Conservation (phyloP, 2,797 vertebrate genomes). For the Brotula barbata region DNA sequence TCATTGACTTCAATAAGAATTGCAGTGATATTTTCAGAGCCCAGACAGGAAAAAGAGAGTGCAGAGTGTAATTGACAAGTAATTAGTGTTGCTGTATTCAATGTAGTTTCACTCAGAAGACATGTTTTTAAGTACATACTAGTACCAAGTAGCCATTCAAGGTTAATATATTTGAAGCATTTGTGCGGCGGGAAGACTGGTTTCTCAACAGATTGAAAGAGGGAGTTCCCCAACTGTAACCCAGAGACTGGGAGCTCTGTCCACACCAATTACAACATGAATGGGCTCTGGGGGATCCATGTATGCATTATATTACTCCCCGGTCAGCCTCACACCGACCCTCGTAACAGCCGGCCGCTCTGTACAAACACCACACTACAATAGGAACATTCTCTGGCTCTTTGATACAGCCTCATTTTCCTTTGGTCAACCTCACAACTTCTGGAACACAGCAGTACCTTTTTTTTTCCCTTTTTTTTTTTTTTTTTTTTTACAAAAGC, state of each 20-base stretch:
- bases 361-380: slow-evolving; percentile 70
- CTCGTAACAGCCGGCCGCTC: slow-evolving; percentile 65
- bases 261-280: slow-evolving; percentile 79
- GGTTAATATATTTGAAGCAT: slow-evolving; percentile 8
- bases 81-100: too few species aligned
- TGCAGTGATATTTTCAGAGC: slow-evolving; percentile 9
- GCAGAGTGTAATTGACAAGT: too few species aligned
- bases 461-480: too few species aligned
- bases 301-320: slow-evolving; percentile 77
- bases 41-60: too few species aligned
- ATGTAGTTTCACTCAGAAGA: too few species aligned
- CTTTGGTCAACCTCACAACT: slow-evolving; percentile 68
- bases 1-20: slow-evolving; percentile 1
- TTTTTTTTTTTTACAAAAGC: too few species aligned
- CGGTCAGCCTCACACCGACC: slow-evolving; percentile 61
- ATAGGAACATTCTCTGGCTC: slow-evolving; percentile 76
- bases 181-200: slow-evolving; percentile 55
- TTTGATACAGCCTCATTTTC: slow-evolving; percentile 73
- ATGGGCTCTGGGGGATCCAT: slow-evolving; percentile 74
- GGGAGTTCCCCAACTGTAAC: slow-evolving; percentile 72
- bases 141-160: too few species aligned
- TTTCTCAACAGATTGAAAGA: slow-evolving; percentile 63
- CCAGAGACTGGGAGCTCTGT: slow-evolving; percentile 73
- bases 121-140: too few species aligned
- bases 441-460: slow-evolving; percentile 72